Percentiles rank a stretch among this genome's conserved stretches.
These are phyloP conservation scores for Bothrops jararaca DNA, from an alignment of 2,113 vertebrate species.

Conservation along the genomic window DNA sequence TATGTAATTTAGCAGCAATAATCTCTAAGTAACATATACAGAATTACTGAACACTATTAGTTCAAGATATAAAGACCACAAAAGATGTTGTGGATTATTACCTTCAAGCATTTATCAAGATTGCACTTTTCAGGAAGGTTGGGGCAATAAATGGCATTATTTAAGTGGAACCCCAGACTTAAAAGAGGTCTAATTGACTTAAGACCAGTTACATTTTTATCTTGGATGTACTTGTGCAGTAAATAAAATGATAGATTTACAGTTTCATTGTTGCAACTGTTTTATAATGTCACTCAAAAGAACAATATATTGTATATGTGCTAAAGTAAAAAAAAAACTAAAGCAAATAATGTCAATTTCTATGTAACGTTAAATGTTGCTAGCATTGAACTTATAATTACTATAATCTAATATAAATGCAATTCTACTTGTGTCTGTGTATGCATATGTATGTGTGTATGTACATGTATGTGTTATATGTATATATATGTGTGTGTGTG, in stretches of 20 bases:
- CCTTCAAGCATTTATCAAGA: neutral
- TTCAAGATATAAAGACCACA: neutral
- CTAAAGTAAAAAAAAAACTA: neutral
- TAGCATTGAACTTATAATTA: neutral
- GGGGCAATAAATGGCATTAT: neutral
- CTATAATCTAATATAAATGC: neutral
- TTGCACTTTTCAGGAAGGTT: neutral
- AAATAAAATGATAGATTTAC: neutral
- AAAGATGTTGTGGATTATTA: neutral
- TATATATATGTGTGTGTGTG: neutral
- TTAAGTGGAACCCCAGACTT: neutral
- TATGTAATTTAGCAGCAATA: neutral
- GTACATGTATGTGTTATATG: neutral
- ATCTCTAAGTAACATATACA: neutral
- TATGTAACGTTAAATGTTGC: conserved; percentile 9
- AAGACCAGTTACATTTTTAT: conserved; percentile 19
- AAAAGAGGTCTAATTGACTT: conserved; percentile 1
- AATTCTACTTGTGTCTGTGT: neutral
- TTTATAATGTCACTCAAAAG: neutral
- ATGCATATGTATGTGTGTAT: neutral
- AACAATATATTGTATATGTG: conserved; percentile 12
- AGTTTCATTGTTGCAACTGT: conserved; percentile 15
- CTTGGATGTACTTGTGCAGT: conserved; percentile 6
- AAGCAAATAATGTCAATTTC: neutral
- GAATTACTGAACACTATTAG: neutral